A percentile compares a stretch with the other conserved stretches of the same genome.
Evolutionary conservation across 2,888 invertebrate genomes (phyloP).

Genomic region (Bellardia bayeri): DNA sequence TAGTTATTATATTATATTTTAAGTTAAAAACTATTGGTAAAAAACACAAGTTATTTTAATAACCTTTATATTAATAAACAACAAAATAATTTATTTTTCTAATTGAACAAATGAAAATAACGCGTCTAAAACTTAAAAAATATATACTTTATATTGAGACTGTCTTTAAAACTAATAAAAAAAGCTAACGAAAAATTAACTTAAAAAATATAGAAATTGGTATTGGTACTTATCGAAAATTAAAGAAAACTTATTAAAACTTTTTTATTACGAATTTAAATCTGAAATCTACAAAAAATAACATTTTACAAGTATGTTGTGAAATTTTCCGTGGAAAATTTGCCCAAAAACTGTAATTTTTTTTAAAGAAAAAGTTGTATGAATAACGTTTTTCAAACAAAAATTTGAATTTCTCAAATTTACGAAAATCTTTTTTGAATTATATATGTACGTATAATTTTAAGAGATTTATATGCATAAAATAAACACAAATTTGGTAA

Average conservation of each 20-base stretch:
- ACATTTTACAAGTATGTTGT: too few species aligned
- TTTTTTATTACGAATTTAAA: background rate
- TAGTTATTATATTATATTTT: conserved; percentile 23
- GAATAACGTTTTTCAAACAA: too few species aligned
- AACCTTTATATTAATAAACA: background rate
- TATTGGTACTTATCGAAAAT: conserved; percentile 68
- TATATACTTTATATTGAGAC: conserved; percentile 73
- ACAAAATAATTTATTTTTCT: conserved; percentile 58
- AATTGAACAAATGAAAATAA: conserved; percentile 34
- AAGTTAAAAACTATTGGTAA: conserved; percentile 43
- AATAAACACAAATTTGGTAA: too few species aligned
- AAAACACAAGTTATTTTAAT: conserved; percentile 18
- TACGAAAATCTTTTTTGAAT: too few species aligned
- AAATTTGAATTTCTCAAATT: too few species aligned
- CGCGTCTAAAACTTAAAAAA: background rate
- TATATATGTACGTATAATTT: too few species aligned
- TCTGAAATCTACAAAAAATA: background rate
- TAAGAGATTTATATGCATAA: too few species aligned
- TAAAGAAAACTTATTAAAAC: conserved; percentile 23
- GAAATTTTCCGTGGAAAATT: too few species aligned
- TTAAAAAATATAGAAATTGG: conserved; percentile 50
- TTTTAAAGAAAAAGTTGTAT: too few species aligned
- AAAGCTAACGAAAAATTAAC: conserved; percentile 73
- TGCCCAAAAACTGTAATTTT: too few species aligned
- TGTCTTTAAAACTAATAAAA: conserved; percentile 67